phyloP scores from a whole-genome alignment of 2,113 vertebrate species.

The Brachyhypopomus occidentalis region DNA sequence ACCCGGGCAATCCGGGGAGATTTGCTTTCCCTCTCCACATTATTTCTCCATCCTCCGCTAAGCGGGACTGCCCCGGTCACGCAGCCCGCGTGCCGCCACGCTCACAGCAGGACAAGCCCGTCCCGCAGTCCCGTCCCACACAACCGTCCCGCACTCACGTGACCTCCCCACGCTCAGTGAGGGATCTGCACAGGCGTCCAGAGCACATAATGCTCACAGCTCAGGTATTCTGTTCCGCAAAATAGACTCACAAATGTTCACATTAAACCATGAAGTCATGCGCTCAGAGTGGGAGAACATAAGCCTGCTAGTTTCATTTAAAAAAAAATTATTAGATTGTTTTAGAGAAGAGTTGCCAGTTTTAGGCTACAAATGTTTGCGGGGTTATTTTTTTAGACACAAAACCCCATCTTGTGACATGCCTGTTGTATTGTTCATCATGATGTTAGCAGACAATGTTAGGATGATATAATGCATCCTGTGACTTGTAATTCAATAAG shows the following conservation, averaged over 20 bases:
- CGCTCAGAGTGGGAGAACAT: neutral
- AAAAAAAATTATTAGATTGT: neutral
- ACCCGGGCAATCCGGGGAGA: constrained; percentile 31
- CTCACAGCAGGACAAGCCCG: constrained; percentile 15
- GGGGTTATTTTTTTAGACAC: neutral
- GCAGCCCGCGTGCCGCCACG: neutral
- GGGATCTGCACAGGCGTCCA: neutral
- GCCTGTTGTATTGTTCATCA: constrained; percentile 34
- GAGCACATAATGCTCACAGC: constrained; percentile 17
- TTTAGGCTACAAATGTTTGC: neutral
- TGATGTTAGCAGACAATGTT: constrained; percentile 31
- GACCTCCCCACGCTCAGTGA: neutral
- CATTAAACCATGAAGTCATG: constrained; percentile 20
- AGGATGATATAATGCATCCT: constrained; percentile 53
- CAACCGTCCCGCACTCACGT: neutral
- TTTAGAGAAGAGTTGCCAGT: neutral
- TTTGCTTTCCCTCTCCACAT: constrained; percentile 18
- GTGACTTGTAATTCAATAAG: constrained; percentile 68
- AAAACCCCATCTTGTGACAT: constrained; percentile 29
- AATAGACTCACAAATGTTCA: constrained; percentile 19
- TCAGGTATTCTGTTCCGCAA: constrained; percentile 30
- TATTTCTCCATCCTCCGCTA: constrained; percentile 2
- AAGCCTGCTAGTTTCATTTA: neutral
- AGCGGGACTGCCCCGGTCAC: constrained; percentile 18
- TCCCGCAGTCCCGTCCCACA: neutral